These are phyloP conservation scores for Tamandua tetradactyla DNA, from an alignment of 2,797 vertebrate species.

Conservation along the genomic window DNA sequence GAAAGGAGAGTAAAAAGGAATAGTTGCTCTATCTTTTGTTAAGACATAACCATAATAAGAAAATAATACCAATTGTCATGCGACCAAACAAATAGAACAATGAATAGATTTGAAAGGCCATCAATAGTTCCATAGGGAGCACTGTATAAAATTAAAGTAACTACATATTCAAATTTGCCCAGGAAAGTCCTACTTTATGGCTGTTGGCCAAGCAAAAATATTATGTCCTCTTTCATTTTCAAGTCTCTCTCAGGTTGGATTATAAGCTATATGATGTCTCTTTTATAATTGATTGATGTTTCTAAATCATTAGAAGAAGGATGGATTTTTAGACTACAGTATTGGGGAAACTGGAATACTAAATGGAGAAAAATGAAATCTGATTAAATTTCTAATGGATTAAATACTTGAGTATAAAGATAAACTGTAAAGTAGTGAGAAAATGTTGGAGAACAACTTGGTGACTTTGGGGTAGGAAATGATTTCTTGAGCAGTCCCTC, in stretches of 20 bases:
- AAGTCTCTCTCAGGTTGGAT: background rate
- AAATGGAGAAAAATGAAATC: background rate
- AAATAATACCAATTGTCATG: background rate
- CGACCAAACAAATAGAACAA: background rate
- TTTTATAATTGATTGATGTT: background rate
- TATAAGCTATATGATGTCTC: slow-evolving; percentile 18
- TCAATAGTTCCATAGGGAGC: background rate
- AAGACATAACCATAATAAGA: background rate
- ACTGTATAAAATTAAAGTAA: background rate
- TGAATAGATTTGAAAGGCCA: background rate
- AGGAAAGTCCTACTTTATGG: background rate
- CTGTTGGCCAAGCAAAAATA: background rate
- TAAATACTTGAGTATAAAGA: background rate
- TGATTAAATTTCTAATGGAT: background rate
- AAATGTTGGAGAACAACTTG: background rate
- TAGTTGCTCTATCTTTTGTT: background rate
- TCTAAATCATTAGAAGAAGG: background rate
- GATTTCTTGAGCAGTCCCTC: background rate
- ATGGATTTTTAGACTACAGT: background rate
- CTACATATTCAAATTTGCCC: background rate
- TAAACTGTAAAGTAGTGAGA: background rate
- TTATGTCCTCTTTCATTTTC: background rate
- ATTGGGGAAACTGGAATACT: background rate
- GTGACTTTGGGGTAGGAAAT: background rate
- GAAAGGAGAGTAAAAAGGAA: background rate